Conservation (phyloP, 2,888 invertebrate species). For the Anagyrus pseudococci region DNA sequence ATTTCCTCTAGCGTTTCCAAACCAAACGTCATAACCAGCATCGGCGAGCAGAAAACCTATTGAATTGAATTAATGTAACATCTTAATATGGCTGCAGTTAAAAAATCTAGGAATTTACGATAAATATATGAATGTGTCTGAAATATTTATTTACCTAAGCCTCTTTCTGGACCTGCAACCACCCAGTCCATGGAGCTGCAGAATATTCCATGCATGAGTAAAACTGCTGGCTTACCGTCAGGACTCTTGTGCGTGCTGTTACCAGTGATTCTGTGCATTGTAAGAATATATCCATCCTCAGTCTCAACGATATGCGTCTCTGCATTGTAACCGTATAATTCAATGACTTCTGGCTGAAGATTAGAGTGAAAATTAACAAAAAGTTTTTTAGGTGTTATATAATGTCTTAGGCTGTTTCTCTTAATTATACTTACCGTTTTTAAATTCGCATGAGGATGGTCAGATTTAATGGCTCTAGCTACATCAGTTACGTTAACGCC, state of each 20-base stretch:
- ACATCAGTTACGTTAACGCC: too few species aligned
- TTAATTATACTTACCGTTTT: too few species aligned
- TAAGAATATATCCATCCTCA: slow-evolving; percentile 79
- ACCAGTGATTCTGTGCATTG: slow-evolving; percentile 75
- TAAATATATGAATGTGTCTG: too few species aligned
- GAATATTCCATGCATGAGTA: slow-evolving; percentile 77
- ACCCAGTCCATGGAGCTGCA: slow-evolving; percentile 79
- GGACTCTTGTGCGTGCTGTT: slow-evolving; percentile 63
- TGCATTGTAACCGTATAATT: slow-evolving; percentile 69
- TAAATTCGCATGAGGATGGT: too few species aligned
- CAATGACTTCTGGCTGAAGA: slow-evolving; percentile 65
- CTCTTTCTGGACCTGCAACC: slow-evolving; percentile 72
- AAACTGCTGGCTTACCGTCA: slow-evolving; percentile 66
- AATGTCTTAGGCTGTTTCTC: too few species aligned
- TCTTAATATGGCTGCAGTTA: neutral
- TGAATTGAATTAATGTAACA: neutral
- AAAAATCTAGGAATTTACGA: too few species aligned
- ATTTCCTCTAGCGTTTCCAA: slow-evolving; percentile 70
- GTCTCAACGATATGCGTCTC: slow-evolving; percentile 73
- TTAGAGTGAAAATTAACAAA: too few species aligned
- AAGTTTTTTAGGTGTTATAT: too few species aligned
- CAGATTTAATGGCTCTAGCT: too few species aligned
- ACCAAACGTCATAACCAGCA: slow-evolving; percentile 67
- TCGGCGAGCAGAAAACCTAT: slow-evolving; percentile 65
- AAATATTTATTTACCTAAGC: slow-evolving; percentile 70